Conservation (phyloP, 2,797 vertebrate genomes). For the Microhierax caerulescens region DNA sequence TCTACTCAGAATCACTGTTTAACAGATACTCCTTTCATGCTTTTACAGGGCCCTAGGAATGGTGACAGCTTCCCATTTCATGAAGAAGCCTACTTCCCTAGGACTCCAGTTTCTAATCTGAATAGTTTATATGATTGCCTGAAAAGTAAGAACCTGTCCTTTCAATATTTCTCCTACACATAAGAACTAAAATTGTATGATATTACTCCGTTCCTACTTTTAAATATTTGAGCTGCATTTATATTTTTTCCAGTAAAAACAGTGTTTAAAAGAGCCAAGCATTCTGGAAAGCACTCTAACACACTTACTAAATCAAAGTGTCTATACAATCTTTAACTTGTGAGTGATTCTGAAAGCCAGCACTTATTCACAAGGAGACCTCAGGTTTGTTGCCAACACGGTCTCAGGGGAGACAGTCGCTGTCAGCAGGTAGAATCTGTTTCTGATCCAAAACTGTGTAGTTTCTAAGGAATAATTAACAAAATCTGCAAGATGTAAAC, state of each 20-base stretch:
- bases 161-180: background rate
- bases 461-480: background rate
- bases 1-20: background rate
- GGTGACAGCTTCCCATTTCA: background rate
- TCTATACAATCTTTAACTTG: background rate
- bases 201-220: background rate
- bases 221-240: background rate
- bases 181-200: background rate
- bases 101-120: background rate
- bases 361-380: background rate
- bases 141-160: background rate
- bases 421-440: background rate
- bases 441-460: background rate
- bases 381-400: background rate
- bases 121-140: background rate
- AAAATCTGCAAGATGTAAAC: background rate
- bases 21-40: background rate
- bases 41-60: background rate
- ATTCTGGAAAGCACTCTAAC: background rate
- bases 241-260: background rate
- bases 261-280: background rate
- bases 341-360: background rate
- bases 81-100: background rate
- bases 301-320: background rate
- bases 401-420: background rate